phyloP scores from a whole-genome alignment of 2,113 vertebrate genomes.

The Thalassarche chlororhynchos region DNA sequence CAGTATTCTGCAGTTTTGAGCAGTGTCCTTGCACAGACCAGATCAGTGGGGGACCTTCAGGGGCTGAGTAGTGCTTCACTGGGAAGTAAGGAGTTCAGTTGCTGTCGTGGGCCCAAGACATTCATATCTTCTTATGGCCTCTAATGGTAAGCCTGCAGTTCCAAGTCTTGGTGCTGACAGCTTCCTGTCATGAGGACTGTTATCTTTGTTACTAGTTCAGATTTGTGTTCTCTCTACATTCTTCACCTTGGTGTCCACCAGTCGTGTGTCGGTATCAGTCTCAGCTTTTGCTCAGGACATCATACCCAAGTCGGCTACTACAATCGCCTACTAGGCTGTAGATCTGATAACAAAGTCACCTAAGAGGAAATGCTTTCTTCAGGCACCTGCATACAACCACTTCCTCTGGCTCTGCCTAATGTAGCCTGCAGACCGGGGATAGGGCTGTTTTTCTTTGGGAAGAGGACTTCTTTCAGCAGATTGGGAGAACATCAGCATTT shows the following conservation, averaged over 20 bases:
- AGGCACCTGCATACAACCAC: background rate
- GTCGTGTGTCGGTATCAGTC: background rate
- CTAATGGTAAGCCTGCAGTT: background rate
- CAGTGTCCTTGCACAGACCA: background rate
- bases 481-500: background rate
- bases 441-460: background rate
- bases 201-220: background rate
- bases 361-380: background rate
- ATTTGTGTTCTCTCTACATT: background rate
- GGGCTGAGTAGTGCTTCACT: background rate
- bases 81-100: background rate
- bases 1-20: background rate
- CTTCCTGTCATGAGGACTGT: background rate
- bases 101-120: background rate
- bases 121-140: background rate
- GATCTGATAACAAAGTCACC: background rate
- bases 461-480: background rate
- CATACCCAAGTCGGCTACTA: accelerated
- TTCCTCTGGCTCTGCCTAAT: background rate
- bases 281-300: background rate
- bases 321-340: background rate
- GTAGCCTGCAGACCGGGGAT: background rate
- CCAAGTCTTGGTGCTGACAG: background rate
- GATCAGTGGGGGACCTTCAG: background rate
- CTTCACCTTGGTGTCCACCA: background rate